Evolutionary conservation across 2,113 vertebrate genomes (phyloP).

Genomic region (Neotoma lepida): DNA sequence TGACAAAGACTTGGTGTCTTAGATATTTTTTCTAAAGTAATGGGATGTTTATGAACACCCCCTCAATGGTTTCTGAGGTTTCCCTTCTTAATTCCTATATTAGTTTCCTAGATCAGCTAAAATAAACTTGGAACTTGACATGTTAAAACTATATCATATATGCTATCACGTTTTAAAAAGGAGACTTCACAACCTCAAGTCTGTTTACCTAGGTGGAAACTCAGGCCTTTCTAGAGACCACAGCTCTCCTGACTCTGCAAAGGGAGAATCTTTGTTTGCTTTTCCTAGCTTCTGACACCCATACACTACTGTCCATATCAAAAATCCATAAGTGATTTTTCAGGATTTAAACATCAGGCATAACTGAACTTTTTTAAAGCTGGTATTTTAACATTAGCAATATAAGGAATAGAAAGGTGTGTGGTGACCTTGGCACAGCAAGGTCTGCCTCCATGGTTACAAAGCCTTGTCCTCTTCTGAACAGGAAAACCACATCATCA

Average conservation of each 20-base stretch:
- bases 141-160: background rate
- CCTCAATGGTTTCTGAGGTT: background rate
- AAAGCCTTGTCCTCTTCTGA: background rate
- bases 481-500: background rate
- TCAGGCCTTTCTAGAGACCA: background rate
- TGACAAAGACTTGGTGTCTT: background rate
- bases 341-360: background rate
- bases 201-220: background rate
- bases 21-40: background rate
- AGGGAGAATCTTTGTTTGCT: background rate
- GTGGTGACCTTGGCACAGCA: background rate
- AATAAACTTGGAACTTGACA: background rate
- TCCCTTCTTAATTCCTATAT: background rate
- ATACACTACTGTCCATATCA: background rate
- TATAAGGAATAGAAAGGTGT: background rate
- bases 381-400: background rate
- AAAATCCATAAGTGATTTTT: no score
- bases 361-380: background rate
- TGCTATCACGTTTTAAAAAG: background rate
- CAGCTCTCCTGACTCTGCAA: background rate
- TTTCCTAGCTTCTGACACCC: background rate
- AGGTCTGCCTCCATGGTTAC: background rate
- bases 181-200: background rate
- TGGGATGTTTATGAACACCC: background rate
- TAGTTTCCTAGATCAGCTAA: background rate